Conservation (phyloP, 2,113 vertebrate species). For the Myxocyprinus asiaticus region DNA sequence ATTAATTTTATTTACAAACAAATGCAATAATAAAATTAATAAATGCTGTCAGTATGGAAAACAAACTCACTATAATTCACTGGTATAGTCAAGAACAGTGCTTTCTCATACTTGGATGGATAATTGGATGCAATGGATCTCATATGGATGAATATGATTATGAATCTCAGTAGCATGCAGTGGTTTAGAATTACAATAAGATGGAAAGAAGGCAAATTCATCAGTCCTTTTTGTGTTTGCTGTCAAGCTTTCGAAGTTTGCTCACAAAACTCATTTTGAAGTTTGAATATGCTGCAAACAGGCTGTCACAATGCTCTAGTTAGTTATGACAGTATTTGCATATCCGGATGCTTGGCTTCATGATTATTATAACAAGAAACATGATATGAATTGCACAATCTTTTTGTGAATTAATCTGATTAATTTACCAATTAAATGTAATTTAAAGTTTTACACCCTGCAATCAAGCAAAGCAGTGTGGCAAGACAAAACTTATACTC, state of each 20-base stretch:
- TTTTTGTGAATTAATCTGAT: constrained; percentile 1
- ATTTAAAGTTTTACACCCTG: neutral
- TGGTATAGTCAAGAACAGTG: too few species aligned
- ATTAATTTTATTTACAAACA: too few species aligned
- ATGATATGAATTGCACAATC: neutral
- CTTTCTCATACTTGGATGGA: too few species aligned
- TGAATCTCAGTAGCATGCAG: neutral
- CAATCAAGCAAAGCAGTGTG: neutral
- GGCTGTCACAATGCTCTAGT: neutral
- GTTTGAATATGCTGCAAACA: neutral
- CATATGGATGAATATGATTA: too few species aligned
- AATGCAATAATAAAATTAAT: too few species aligned
- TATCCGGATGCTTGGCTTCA: neutral
- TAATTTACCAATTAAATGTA: constrained; percentile 1
- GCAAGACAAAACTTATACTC: neutral
- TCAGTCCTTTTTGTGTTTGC: neutral
- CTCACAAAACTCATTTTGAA: neutral
- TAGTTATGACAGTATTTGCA: neutral
- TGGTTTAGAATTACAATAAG: neutral
- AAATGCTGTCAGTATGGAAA: too few species aligned
- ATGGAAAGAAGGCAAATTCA: neutral
- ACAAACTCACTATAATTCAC: too few species aligned
- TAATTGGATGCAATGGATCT: too few species aligned
- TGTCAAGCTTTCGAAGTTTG: neutral
- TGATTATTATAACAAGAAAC: neutral